Base-by-base conservation (phyloP, 2,888 invertebrate species). In the Napeogenes sylphis region DNA sequence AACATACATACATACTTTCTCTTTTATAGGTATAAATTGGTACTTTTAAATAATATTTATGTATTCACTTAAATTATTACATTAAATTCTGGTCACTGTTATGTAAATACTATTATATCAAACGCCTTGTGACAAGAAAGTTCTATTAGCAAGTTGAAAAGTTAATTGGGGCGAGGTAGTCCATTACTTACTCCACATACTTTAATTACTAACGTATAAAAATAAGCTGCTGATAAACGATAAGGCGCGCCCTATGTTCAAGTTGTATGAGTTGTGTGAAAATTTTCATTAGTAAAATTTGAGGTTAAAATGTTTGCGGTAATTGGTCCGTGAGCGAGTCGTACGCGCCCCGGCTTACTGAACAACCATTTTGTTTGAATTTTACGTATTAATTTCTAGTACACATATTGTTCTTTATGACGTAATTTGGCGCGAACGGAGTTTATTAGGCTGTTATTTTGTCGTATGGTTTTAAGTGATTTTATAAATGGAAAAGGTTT, bases 241-340 rank as follows among this genome's bases (percentile, higher is more conserved):
- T 87, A 88, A 87, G 90, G 86, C 83, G 86, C 84, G 78, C 85
- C 88, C 82, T 75, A 69, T 70, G 71, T 70, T 75, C 68, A 66
- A 69, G 69, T 73, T 76, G 74, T 51, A 30, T 51, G 51, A 62
- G 60, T 64, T 62, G 64, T 77, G 82, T 81, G 82, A 82, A 82
- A 85, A 85, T 85, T 84, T 89, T 88, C 89, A 90, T 89, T 88
- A 88, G 85, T 82, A 76, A 84, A 85, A 83, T 85, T 87, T 80
- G 83, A 85, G 86, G 85, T 84, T 84, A 85, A 83, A 83, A 79
- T 84, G 78, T 81, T 68, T 87, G 87, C 81, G 82, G 79, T 89
- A 90, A 90, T 90, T 88, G 88, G 80, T 76, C 78, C 87, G 87
- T 88, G 90, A 79, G 80, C 73, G 75, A 63, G 65, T 74, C 71